phyloP scores from a whole-genome alignment of 1,140 invertebrate species.

The Trypoxylus dichotomus region DNA sequence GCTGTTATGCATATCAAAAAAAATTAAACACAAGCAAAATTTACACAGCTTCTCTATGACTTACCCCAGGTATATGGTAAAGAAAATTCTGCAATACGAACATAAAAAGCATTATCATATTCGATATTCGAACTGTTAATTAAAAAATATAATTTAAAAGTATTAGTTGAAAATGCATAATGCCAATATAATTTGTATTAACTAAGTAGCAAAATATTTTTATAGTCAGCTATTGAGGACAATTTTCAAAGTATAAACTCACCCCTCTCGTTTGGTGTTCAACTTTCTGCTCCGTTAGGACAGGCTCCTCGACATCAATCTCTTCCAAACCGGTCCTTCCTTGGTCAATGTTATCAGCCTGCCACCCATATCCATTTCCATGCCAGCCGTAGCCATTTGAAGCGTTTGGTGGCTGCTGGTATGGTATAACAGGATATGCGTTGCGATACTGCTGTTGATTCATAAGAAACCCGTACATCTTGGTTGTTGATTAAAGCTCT shows the following conservation, averaged over 20 bases:
- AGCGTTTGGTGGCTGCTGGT: constrained; percentile 48
- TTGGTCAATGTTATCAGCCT: constrained; percentile 47
- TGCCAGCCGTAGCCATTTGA: constrained; percentile 51
- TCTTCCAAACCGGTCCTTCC: constrained; percentile 40
- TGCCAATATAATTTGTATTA: too few species aligned
- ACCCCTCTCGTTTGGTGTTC: constrained; percentile 47
- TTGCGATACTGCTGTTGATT: constrained; percentile 46
- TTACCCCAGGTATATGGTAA: neutral
- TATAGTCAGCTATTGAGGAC: too few species aligned
- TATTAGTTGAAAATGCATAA: too few species aligned
- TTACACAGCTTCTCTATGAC: neutral
- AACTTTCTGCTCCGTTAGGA: constrained; percentile 44
- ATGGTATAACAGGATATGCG: constrained; percentile 48
- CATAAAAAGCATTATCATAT: neutral
- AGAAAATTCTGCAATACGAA: neutral
- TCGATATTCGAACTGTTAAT: too few species aligned
- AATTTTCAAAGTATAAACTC: constrained; percentile 29
- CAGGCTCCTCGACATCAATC: constrained; percentile 38
- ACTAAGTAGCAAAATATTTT: too few species aligned
- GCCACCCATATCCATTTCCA: constrained; percentile 52
- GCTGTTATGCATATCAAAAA: neutral
- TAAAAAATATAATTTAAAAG: neutral
- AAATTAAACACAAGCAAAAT: neutral
- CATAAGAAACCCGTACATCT: constrained; percentile 30
- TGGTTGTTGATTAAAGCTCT: neutral